Base-by-base conservation (phyloP, 2,797 vertebrate genomes). In the Percopsis omiscomaycus region DNA sequence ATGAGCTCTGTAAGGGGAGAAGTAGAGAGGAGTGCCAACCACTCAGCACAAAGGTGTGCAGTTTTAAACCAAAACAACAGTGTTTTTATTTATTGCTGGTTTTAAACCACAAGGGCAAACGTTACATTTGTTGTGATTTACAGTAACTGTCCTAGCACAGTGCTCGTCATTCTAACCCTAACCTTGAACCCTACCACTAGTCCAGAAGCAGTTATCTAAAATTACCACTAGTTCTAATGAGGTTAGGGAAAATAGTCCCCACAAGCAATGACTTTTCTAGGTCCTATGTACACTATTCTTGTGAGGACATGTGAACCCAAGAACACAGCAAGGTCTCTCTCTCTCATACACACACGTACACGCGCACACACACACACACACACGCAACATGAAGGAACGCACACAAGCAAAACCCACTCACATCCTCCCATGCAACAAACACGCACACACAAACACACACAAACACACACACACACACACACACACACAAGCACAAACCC, bases 401-500 rank as follows among this genome's bases (percentile, higher is more conserved):
- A 48, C 47, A 48, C 47, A 48, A 4, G 47, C 12, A n/a, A 13
- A 5, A 15, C 12, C 28, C 14, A 32, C 27, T 51, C 13, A 28
- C 27, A 29, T 10, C 27, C 57, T 5, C 12, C 10, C 28, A 50
- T 1, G 49, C 28, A 37, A 48, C 11, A 48, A 15, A 15, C 47
- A 28, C 14, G 15, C 14, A 50, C 13, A 28, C 22, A 29, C 11
- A 29, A 45, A 9, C 11, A n/a, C 27, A 50, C 3, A 49, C 13
- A 37, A 27, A 29, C 11, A 1, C 53, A 28, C 59, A 11, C 29
- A 51, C 48, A 42, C 29, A 32, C 59, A 32, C 47, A 12, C 59
- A 30, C 68, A 51, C 63, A 68, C 74, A 64, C 68, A 55, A 54
- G 59, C 63, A 73, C 66, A 16, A 55, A 73, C 60, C 66, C 16